Evolutionary conservation across 2,888 invertebrate genomes (phyloP), one percentile per base, ranked within the genome.

Genomic region (Tenthredo scrophulariae): DNA sequence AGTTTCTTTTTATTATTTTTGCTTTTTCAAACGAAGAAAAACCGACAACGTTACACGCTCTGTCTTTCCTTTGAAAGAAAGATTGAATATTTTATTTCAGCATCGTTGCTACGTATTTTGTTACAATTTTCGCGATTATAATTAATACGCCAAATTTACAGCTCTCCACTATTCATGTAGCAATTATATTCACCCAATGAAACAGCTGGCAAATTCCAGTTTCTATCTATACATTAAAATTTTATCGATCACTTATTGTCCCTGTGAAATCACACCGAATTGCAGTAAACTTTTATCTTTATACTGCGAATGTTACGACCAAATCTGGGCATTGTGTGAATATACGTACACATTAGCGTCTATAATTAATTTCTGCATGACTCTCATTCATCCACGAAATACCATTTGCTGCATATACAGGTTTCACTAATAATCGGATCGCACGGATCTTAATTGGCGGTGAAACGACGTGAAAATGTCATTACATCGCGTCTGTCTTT

Each of bases 51-150:
- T 37, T 72, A 74, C 74, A 26, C 74, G 9, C 15, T 43, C 7
- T 43, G 46, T n/a, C 43, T 22, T 40, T 9, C 40, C 43, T 74
- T 43, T 74, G 22, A 10, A 43, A 40, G 13, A 4, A 22, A 46
- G 74, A 74, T 74, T 46, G 26, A 74, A 43, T 22, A 74, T 74
- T 74, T 26, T 10, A 74, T 43, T 74, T 26, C 46, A 33, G 4
- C 67, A 43, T 2, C 15, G 26, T 13, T 40, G 13, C 43, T 22
- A n/a, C 43, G 5, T 43, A n/a, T 40, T n/a, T 9, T 43, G 22
- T 74, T 40, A 43, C 72, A 4, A 43, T 74, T 43, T 74, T 74
- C 40, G 18, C 37, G 37, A 70, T 70, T 37, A 37, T 37, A 37
- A 37, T 70, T 40, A 70, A 37, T 37, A 72, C 40, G 15, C 70